These are phyloP conservation scores for Acrobasis repandana DNA, from an alignment of 2,888 invertebrate genomes.

Conservation along the genomic window DNA sequence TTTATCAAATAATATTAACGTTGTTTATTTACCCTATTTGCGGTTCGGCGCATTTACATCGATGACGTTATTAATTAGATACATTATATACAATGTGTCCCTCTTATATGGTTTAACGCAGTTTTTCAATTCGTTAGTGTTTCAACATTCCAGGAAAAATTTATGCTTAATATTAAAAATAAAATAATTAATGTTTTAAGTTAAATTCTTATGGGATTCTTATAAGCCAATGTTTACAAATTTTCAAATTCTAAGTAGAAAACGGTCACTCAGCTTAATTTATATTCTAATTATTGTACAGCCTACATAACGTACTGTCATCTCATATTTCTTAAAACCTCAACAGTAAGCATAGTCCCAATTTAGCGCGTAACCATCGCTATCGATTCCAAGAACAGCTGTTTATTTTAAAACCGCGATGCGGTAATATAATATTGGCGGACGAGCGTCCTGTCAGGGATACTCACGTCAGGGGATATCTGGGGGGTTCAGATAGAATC, in stretches of 20 bases:
- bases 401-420: conserved; percentile 75
- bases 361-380: conserved; percentile 68
- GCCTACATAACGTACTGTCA: conserved; percentile 24
- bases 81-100: too few species aligned
- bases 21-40: conserved; percentile 18
- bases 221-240: conserved; percentile 5
- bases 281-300: background rate
- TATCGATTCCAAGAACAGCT: conserved; percentile 74
- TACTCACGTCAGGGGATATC: conserved; percentile 67
- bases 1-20: conserved; percentile 11
- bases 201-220: conserved; percentile 22
- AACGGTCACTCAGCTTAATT: background rate
- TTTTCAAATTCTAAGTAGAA: background rate
- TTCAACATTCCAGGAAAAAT: too few species aligned
- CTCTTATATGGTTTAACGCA: too few species aligned
- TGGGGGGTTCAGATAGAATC: conserved; percentile 58
- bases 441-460: conserved; percentile 40
- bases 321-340: conserved; percentile 59
- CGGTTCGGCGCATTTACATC: background rate
- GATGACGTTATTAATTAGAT: conserved; percentile 10
- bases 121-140: too few species aligned
- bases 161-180: too few species aligned
- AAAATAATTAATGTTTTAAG: too few species aligned
- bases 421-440: conserved; percentile 58
- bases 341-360: conserved; percentile 56